phyloP scores from a whole-genome alignment of 1,140 invertebrate species.

The Thaumatotibia leucotreta region DNA sequence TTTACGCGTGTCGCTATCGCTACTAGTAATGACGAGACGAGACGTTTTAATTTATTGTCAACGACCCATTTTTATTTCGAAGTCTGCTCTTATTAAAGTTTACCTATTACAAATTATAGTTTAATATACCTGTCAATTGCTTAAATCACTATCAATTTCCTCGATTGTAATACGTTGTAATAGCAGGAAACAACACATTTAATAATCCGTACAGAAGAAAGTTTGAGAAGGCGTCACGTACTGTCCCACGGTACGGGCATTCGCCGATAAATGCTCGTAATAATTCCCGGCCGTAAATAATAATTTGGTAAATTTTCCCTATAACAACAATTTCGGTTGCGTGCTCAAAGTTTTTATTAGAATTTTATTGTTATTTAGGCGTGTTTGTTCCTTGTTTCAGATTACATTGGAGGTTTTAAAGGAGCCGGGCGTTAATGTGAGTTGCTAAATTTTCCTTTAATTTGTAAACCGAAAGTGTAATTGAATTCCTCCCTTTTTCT shows the following conservation, averaged over 20 bases:
- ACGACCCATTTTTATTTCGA: neutral
- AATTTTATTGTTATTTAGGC: slow-evolving; percentile 76
- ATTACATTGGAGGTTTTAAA: slow-evolving; percentile 73
- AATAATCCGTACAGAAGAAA: neutral
- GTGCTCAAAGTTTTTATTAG: slow-evolving; percentile 73
- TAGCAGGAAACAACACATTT: neutral
- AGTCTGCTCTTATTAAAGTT: neutral
- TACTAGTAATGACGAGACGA: no score
- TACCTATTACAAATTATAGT: neutral
- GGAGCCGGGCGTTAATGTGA: slow-evolving; percentile 70
- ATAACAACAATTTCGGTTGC: slow-evolving; percentile 65
- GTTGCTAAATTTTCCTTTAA: slow-evolving; percentile 61
- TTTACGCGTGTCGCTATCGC: neutral
- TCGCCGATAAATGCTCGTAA: slow-evolving; percentile 61
- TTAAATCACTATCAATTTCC: neutral
- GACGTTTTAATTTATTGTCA: neutral
- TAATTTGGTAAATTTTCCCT: slow-evolving; percentile 72
- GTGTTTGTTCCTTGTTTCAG: slow-evolving; percentile 75
- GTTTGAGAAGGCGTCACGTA: neutral
- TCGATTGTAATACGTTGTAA: neutral
- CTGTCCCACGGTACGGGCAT: slow-evolving; percentile 28
- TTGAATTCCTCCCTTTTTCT: slow-evolving; percentile 40
- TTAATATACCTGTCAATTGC: neutral
- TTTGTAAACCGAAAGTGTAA: slow-evolving; percentile 54
- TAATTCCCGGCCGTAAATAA: slow-evolving; percentile 73